Percentiles rank a stretch among this genome's conserved stretches.
Evolutionary conservation across 2,888 invertebrate genomes (phyloP).

Genomic region (Rapana venosa): DNA sequence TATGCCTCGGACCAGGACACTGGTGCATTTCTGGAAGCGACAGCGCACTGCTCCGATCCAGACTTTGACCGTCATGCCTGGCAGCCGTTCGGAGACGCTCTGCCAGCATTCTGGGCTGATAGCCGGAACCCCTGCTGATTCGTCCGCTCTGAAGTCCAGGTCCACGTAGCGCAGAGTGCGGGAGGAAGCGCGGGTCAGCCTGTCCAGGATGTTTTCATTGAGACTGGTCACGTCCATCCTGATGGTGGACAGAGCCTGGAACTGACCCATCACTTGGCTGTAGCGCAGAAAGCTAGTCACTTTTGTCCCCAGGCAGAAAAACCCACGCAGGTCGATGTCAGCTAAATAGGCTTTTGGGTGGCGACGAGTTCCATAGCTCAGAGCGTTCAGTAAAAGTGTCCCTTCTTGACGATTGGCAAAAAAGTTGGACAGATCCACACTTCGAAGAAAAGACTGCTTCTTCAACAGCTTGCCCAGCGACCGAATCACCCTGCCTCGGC

Average conservation of each 20-base stretch:
- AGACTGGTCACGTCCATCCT: constrained; percentile 3
- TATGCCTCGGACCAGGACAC: neutral
- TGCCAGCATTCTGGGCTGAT: constrained; percentile 15
- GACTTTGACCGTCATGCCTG: neutral
- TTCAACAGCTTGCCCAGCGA: constrained; percentile 30
- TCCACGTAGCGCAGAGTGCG: neutral
- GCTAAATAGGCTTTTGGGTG: neutral
- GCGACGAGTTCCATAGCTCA: neutral
- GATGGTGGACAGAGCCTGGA: neutral
- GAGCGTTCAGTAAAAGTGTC: neutral
- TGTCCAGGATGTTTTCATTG: neutral
- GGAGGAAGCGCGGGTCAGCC: neutral
- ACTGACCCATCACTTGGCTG: constrained; percentile 24
- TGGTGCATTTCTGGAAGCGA: constrained; percentile 25
- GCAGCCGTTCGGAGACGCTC: neutral
- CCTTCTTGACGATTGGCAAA: constrained; percentile 11
- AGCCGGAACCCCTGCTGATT: neutral
- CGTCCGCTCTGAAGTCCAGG: constrained; percentile 22
- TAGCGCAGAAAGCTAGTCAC: constrained; percentile 6
- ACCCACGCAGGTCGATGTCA: constrained; percentile 1
- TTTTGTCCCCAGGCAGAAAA: neutral
- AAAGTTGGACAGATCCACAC: constrained; percentile 21
- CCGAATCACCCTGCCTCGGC: constrained; percentile 13
- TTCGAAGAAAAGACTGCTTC: constrained; percentile 17
- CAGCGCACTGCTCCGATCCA: constrained; percentile 15